These are phyloP conservation scores for Diplodus sargus DNA, from an alignment of 2,797 vertebrate genomes.

Conservation along the genomic window DNA sequence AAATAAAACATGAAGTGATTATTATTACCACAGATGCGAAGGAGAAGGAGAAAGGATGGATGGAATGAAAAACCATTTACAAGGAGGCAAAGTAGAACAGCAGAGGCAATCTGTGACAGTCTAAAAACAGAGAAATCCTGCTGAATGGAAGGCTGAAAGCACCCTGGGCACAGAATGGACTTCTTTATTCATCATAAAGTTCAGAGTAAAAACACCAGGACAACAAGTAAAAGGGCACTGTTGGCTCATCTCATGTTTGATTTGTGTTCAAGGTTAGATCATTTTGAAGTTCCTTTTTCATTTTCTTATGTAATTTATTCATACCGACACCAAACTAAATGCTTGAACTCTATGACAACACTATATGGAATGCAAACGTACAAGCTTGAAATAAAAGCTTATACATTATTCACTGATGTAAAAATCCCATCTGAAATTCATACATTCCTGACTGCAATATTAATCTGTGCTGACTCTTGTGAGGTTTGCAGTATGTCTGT, in stretches of 20 bases:
- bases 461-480: slow-evolving; percentile 4
- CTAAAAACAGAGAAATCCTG: slow-evolving; percentile 29
- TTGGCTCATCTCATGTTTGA: background rate
- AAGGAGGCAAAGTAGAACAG: slow-evolving; percentile 21
- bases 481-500: background rate
- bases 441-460: slow-evolving; percentile 19
- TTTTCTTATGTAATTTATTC: background rate
- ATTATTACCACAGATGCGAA: slow-evolving; percentile 21
- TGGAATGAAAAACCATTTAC: slow-evolving; percentile 1
- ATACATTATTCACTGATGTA: slow-evolving; percentile 19
- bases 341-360: background rate
- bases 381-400: background rate
- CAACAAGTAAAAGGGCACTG: background rate
- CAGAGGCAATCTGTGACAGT: slow-evolving; percentile 47
- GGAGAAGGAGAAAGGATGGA: background rate
- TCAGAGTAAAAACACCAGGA: background rate
- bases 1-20: slow-evolving; percentile 37
- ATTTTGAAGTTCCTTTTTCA: background rate
- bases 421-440: slow-evolving; percentile 16
- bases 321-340: background rate
- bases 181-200: background rate
- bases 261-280: background rate
- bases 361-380: slow-evolving; percentile 1
- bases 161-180: background rate
- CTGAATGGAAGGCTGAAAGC: slow-evolving; percentile 5